Percentiles rank a stretch among this genome's conserved stretches.
phyloP scores from a whole-genome alignment of 2,888 invertebrate genomes.

The Pollenia labialis region DNA sequence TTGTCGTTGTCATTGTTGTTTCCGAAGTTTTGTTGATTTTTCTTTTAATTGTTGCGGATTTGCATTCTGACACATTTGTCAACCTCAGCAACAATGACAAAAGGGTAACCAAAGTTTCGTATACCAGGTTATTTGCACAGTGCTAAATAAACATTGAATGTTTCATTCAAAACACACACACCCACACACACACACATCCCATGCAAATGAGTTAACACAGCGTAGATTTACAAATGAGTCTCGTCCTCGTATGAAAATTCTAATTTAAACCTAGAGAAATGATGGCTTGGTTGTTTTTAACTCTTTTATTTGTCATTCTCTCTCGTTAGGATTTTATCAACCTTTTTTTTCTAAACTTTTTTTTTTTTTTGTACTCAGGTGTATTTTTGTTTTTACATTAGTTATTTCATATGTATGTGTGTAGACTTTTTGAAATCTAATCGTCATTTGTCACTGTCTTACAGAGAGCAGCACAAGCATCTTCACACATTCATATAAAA shows the following conservation, averaged over 20 bases:
- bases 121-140: slow-evolving; percentile 75
- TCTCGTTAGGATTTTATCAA: slow-evolving; percentile 34
- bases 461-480: background rate
- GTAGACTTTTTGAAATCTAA: slow-evolving; percentile 57
- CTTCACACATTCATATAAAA: background rate
- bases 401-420: slow-evolving; percentile 45
- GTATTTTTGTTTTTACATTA: slow-evolving; percentile 48
- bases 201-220: background rate
- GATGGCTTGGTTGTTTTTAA: slow-evolving; percentile 50
- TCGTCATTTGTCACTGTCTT: slow-evolving; percentile 72
- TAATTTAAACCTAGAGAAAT: background rate
- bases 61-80: slow-evolving; percentile 84
- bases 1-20: slow-evolving; percentile 64
- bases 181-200: background rate
- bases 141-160: slow-evolving; percentile 64
- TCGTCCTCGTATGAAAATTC: background rate
- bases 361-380: slow-evolving; percentile 55
- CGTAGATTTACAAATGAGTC: slow-evolving; percentile 7
- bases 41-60: slow-evolving; percentile 84
- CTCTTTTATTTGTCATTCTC: slow-evolving; percentile 37
- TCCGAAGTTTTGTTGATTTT: slow-evolving; percentile 81
- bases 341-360: background rate
- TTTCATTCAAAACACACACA: slow-evolving; percentile 16
- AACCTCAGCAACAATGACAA: slow-evolving; percentile 81
- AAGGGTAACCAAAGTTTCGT: slow-evolving; percentile 77